These are phyloP conservation scores for Typhlichthys eigenmanni DNA, from an alignment of 2,797 vertebrate species.

Conservation along the genomic window DNA sequence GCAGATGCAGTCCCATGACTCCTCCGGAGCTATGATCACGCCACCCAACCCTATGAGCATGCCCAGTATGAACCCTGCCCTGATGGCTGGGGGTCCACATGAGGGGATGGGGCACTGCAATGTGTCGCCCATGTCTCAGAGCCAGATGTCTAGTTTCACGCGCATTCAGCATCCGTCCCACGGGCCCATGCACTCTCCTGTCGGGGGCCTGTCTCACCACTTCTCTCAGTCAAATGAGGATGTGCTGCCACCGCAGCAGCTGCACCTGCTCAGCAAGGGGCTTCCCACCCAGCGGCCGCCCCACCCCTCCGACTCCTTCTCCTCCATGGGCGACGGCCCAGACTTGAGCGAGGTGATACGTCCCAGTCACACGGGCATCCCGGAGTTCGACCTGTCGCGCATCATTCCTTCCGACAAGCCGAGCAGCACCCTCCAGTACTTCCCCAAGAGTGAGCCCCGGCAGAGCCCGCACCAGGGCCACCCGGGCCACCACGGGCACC, in stretches of 20 bases:
- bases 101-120: slow-evolving; percentile 84
- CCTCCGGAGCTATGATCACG: slow-evolving; percentile 83
- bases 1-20: slow-evolving; percentile 85
- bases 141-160: slow-evolving; percentile 83
- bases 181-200: slow-evolving; percentile 82
- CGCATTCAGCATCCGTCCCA: slow-evolving; percentile 85
- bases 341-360: slow-evolving; percentile 97
- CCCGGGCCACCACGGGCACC: slow-evolving; percentile 72
- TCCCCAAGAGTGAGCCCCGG: slow-evolving; percentile 85
- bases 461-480: slow-evolving; percentile 75
- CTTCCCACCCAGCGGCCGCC: slow-evolving; percentile 79
- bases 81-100: slow-evolving; percentile 80
- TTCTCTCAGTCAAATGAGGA: slow-evolving; percentile 81
- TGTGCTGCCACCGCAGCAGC: slow-evolving; percentile 79
- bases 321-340: slow-evolving; percentile 83
- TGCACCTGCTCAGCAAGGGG: slow-evolving; percentile 87
- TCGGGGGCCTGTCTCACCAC: slow-evolving; percentile 83
- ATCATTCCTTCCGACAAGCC: slow-evolving; percentile 99
- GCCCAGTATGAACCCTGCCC: slow-evolving; percentile 82
- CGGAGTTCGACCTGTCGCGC: slow-evolving; percentile 95
- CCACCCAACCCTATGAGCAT: slow-evolving; percentile 90
- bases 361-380: slow-evolving; percentile 91
- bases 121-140: slow-evolving; percentile 86
- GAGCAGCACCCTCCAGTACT: slow-evolving; percentile 98
- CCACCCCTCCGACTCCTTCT: slow-evolving; percentile 78